These are phyloP conservation scores for Myrmecophaga tridactyla DNA, from an alignment of 2,113 vertebrate genomes.

Conservation along the genomic window DNA sequence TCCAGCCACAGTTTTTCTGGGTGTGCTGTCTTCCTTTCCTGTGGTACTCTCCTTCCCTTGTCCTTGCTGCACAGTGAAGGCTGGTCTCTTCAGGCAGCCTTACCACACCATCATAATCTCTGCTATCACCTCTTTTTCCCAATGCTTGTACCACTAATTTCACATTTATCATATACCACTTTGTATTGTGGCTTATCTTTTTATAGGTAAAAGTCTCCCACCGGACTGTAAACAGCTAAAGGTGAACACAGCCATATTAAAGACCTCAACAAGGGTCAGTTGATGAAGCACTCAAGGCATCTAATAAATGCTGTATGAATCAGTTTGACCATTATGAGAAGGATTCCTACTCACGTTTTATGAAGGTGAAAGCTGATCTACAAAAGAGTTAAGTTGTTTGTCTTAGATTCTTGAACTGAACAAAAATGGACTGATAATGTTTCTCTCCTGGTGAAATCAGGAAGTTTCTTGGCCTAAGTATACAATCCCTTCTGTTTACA, in stretches of 20 bases:
- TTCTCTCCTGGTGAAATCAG: constrained; percentile 13
- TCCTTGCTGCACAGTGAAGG: neutral
- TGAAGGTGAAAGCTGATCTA: neutral
- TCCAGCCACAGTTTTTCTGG: neutral
- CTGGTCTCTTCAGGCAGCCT: neutral
- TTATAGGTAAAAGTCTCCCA: neutral
- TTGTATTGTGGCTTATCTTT: neutral
- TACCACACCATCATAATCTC: neutral
- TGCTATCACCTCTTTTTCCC: neutral
- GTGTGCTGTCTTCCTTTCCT: neutral
- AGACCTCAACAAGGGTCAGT: neutral
- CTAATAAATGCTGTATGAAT: neutral
- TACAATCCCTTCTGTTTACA: neutral
- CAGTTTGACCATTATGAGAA: neutral
- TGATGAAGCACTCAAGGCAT: neutral
- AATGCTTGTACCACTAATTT: neutral
- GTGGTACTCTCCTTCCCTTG: neutral
- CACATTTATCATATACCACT: neutral
- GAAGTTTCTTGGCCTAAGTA: constrained; percentile 33
- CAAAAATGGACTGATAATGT: constrained; percentile 14
- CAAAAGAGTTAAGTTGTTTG: neutral
- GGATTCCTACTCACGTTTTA: neutral
- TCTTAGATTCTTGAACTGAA: constrained; percentile 19
- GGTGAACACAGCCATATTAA: neutral
- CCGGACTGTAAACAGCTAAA: neutral